A percentile compares a stretch with the other conserved stretches of the same genome.
Conservation (phyloP, 2,113 vertebrate species). For the Otus sunia region DNA sequence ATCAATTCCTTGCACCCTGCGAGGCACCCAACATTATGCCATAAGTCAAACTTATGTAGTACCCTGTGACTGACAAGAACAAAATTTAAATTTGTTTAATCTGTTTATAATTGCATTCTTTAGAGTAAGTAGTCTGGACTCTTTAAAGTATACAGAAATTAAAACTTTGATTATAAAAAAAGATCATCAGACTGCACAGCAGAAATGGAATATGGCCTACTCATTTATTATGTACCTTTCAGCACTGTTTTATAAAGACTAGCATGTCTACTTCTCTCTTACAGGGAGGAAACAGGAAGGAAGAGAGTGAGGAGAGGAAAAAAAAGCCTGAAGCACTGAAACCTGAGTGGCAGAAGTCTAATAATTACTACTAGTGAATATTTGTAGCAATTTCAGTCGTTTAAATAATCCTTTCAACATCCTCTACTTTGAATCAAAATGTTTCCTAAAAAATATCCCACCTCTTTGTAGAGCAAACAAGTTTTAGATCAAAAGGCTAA, state of each 20-base stretch:
- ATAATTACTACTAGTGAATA: background rate
- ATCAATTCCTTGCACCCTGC: background rate
- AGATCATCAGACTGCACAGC: background rate
- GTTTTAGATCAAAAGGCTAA: background rate
- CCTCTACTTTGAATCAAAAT: background rate
- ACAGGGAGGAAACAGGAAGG: background rate
- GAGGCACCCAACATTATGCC: background rate
- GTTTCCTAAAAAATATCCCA: background rate
- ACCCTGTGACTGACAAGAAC: background rate
- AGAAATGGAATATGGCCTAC: background rate
- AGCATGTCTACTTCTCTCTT: background rate
- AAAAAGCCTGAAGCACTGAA: background rate
- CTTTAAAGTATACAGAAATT: background rate
- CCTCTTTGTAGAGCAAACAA: background rate
- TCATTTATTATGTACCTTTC: background rate
- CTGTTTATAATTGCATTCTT: background rate
- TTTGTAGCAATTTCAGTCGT: background rate
- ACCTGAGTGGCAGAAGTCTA: background rate
- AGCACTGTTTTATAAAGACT: background rate
- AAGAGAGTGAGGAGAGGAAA: background rate
- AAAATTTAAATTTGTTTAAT: background rate
- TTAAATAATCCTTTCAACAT: background rate
- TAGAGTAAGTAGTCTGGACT: background rate
- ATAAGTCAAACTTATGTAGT: background rate
- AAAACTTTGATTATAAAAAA: background rate